phyloP scores from a whole-genome alignment of 2,113 vertebrate genomes.

The Apodemus sylvaticus region DNA sequence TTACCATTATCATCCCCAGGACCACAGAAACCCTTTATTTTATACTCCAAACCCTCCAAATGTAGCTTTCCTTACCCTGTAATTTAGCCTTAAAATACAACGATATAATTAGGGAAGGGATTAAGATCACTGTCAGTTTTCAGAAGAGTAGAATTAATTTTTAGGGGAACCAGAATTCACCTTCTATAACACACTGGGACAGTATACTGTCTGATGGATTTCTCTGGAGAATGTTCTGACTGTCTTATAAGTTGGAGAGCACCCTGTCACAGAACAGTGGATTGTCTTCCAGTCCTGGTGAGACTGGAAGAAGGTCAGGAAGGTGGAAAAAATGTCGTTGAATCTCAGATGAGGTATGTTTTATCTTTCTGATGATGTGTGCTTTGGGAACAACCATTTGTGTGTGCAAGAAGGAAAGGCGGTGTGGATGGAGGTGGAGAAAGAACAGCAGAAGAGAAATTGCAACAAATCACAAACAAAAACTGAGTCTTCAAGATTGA shows the following conservation, averaged over 20 bases:
- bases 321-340: background rate
- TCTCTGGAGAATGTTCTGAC: background rate
- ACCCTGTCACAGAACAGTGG: background rate
- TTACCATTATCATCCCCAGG: background rate
- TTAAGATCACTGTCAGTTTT: slow-evolving; percentile 17
- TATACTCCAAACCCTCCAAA: background rate
- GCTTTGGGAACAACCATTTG: background rate
- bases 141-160: background rate
- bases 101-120: background rate
- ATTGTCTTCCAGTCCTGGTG: background rate
- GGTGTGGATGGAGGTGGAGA: background rate
- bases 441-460: slow-evolving; percentile 16
- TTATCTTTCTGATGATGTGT: background rate
- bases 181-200: background rate
- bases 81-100: slow-evolving; percentile 37
- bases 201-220: background rate
- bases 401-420: background rate
- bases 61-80: background rate
- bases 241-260: background rate
- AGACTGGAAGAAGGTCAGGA: background rate
- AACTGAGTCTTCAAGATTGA: slow-evolving; percentile 31
- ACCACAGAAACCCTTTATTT: background rate
- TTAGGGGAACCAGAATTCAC: background rate
- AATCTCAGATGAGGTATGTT: background rate
- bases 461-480: slow-evolving; percentile 68